Percentiles rank a stretch among this genome's conserved stretches.
phyloP scores from a whole-genome alignment of 2,888 invertebrate genomes.

The Rhorus exstirpatorius region DNA sequence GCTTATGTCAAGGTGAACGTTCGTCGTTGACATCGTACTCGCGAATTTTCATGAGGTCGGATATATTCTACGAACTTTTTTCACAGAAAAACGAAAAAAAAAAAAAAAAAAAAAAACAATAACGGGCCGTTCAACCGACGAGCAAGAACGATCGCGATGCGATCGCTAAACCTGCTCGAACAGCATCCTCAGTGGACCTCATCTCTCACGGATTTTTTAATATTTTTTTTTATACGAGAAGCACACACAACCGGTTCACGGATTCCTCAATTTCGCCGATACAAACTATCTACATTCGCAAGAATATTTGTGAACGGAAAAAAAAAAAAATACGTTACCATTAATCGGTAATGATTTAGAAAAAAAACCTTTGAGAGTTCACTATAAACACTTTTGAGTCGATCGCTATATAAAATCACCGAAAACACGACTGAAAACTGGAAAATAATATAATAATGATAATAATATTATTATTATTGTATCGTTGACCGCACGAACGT shows the following conservation, averaged over 20 bases:
- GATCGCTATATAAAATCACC: neutral
- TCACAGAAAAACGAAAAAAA: neutral
- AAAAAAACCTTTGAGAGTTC: slow-evolving; percentile 1
- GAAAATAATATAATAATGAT: neutral
- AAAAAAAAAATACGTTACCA: slow-evolving; percentile 17
- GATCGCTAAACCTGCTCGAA: slow-evolving; percentile 54
- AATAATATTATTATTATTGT: neutral
- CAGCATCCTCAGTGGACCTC: slow-evolving; percentile 51
- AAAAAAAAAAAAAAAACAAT: slow-evolving; percentile 4
- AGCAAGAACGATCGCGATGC: slow-evolving; percentile 39
- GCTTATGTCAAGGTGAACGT: slow-evolving; percentile 71
- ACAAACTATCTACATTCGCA: slow-evolving; percentile 8
- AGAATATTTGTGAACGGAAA: neutral
- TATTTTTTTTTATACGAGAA: slow-evolving; percentile 21
- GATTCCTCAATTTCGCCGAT: slow-evolving; percentile 39
- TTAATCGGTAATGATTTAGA: slow-evolving; percentile 22
- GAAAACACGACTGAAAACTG: neutral
- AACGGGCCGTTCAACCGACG: slow-evolving; percentile 60
- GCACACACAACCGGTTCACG: slow-evolving; percentile 50
- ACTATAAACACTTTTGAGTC: slow-evolving; percentile 1
- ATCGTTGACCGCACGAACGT: neutral
- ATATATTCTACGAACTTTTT: slow-evolving; percentile 46
- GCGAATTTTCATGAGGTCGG: slow-evolving; percentile 61
- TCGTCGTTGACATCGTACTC: slow-evolving; percentile 80
- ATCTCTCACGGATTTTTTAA: slow-evolving; percentile 51